Evolutionary conservation across 2,113 vertebrate species (phyloP), one percentile per base, ranked within the genome.

Genomic region (Tylochromis polylepis): DNA sequence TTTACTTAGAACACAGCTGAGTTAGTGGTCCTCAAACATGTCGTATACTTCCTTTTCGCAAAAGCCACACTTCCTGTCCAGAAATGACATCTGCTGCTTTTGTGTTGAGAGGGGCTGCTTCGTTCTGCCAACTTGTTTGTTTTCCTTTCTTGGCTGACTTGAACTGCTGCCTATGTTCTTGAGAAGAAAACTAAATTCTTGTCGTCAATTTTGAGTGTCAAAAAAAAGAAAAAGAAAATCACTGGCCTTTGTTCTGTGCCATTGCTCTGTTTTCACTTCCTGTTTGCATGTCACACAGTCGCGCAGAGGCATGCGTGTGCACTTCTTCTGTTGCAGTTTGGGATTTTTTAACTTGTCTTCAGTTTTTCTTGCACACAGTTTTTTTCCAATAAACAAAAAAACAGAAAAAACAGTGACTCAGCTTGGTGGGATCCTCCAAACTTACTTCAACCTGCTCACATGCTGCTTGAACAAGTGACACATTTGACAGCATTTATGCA

Each of bases 11-110:
- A 56, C 70, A 29, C 34, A 70, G 55, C 31, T 2, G 15, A 87
- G 79, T 87, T 82, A 79, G 81, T 10, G 36, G 75, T 70, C 70
- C 77, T 88, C 58, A 84, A 75, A 87, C 91, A 56, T 89, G 59
- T 82, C 43, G 31, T 18, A 20, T 72, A 91, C 88, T 93, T 94
- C 88, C 87, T 89, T 77, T 92, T 89, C 58, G 90, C 87, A 94
- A 91, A 93, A 89, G 84, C 87, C 77, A 27, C 65, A 87, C 92
- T 95, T 96, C 95, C 94, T 93, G 86, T 95, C 90, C 85, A 85
- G 82, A 88, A 88, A 86, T 85, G 41, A 87, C 93, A 91, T 95
- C 91, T 94, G 89, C 89, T 91, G 87, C 91, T 91, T 93, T 94
- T 94, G 88, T 90, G 83, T 75, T 1, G 2, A 43, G 84, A 72